Base-by-base conservation (phyloP, 2,888 invertebrate genomes). In the Eupithecia subumbrata region DNA sequence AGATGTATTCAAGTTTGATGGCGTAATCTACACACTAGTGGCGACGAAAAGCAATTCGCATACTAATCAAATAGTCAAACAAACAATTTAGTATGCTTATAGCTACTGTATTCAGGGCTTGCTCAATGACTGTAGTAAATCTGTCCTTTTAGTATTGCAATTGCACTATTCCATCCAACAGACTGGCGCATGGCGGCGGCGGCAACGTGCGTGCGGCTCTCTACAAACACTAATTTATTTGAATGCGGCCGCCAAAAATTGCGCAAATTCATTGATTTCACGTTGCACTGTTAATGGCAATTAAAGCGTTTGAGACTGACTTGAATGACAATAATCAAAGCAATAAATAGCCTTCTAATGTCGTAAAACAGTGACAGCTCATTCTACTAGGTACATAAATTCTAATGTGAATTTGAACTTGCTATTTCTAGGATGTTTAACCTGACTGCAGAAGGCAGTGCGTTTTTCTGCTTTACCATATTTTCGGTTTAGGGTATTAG, bases 11-110 rank as follows among this genome's bases (percentile, higher is more conserved):
- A 75, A 69, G 74, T 73, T 71, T 74, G 74, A 82, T 87, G 85
- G 88, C 86, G 86, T 84, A 84, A 87, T 82, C 71, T n/a, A 72
- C 79, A 79, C 79, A 63, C 76, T 74, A 82, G 81, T 83, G 74
- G 82, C 79, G 83, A 84, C 84, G 84, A 86, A 82, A 78, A 76
- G 78, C 80, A 77, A 79, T 86, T 84, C 82, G 86, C 86, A 87
- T 85, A 86, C 81, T 84, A 86, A 86, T 86, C 80, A 25, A 60
- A 60, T 60, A 60, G 60, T 25, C 60, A 60, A 81, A 82, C 70
- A 81, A 81, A 81, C 73, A 83, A 83, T 85, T 83, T 82, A 84
- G 80, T 84, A 84, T 84, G 84, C 84, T 80, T 72, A 69, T 63
- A 40, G 74, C 69, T 40, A 72, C 76, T 78, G 74, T 48, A 67